Evolutionary conservation across 1,140 invertebrate species (phyloP).

Genomic region (Solenopsis fugax): DNA sequence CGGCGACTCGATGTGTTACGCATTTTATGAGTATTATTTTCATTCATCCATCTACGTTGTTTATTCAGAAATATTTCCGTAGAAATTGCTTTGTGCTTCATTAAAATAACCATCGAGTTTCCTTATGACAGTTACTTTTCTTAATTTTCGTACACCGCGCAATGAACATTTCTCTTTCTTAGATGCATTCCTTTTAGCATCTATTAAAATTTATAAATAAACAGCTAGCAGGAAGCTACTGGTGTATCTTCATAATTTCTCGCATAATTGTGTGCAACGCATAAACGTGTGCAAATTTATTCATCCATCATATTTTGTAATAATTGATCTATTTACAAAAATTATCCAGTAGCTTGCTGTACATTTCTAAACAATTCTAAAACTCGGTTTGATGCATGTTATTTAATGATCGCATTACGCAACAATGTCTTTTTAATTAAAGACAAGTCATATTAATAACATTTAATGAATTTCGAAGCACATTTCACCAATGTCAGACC

Average conservation of each 20-base stretch:
- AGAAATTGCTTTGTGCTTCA: conserved; percentile 3
- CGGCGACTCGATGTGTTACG: conserved; percentile 50
- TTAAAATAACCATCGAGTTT: conserved; percentile 58
- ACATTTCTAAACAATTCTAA: conserved; percentile 7
- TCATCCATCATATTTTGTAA: neutral
- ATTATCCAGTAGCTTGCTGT: conserved; percentile 45
- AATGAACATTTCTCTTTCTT: conserved; percentile 37
- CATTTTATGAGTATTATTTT: conserved; percentile 10
- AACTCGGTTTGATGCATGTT: conserved; percentile 16
- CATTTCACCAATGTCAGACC: conserved; percentile 17
- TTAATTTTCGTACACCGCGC: conserved; percentile 47
- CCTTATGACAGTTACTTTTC: conserved; percentile 41
- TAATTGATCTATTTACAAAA: neutral
- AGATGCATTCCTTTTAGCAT: conserved; percentile 40
- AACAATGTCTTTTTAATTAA: conserved; percentile 28
- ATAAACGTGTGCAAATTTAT: neutral
- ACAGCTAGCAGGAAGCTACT: conserved; percentile 43
- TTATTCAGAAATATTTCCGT: conserved; percentile 10
- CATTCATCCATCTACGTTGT: neutral
- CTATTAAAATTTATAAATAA: conserved; percentile 29
- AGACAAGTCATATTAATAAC: neutral
- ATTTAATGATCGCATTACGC: neutral
- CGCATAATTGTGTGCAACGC: no score
- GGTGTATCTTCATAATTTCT: neutral
- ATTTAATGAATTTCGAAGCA: neutral